Conservation (phyloP, 1,140 invertebrate species). For the Drosophila funebris region DNA sequence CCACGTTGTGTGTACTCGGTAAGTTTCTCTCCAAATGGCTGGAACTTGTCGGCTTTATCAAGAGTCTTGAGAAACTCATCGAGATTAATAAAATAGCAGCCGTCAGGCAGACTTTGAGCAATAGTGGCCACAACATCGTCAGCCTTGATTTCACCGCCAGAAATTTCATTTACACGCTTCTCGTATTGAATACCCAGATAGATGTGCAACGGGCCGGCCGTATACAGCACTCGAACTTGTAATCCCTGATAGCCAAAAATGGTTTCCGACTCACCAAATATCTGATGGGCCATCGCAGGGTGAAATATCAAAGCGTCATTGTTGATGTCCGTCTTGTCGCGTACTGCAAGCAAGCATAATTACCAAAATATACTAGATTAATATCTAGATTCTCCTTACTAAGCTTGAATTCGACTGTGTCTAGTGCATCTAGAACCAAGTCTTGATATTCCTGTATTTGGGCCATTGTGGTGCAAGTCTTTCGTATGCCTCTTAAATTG, state of each 20-base stretch:
- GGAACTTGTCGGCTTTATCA: slow-evolving; percentile 80
- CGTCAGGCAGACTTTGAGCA: slow-evolving; percentile 85
- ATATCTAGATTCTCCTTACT: slow-evolving; percentile 84
- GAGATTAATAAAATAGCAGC: slow-evolving; percentile 79
- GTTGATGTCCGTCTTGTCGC: slow-evolving; percentile 88
- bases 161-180: slow-evolving; percentile 71
- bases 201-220: slow-evolving; percentile 90
- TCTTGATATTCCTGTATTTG: slow-evolving; percentile 84
- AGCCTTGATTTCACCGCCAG: slow-evolving; percentile 86
- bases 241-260: slow-evolving; percentile 97
- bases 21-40: slow-evolving; percentile 83
- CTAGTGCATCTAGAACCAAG: slow-evolving; percentile 89
- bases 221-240: slow-evolving; percentile 91
- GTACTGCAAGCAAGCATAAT: slow-evolving; percentile 84
- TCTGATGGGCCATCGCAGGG: slow-evolving; percentile 96
- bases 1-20: slow-evolving; percentile 79
- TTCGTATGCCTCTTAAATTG: slow-evolving; percentile 35
- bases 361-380: background rate
- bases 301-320: slow-evolving; percentile 89
- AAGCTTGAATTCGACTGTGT: slow-evolving; percentile 91
- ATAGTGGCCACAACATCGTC: slow-evolving; percentile 92
- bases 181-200: slow-evolving; percentile 86
- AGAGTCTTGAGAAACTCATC: slow-evolving; percentile 81
- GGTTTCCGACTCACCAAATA: slow-evolving; percentile 96
- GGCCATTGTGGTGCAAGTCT: slow-evolving; percentile 57